Evolutionary conservation across 2,797 vertebrate species (phyloP), one percentile per base, ranked within the genome.

Genomic region (Tiaroga cobitis): DNA sequence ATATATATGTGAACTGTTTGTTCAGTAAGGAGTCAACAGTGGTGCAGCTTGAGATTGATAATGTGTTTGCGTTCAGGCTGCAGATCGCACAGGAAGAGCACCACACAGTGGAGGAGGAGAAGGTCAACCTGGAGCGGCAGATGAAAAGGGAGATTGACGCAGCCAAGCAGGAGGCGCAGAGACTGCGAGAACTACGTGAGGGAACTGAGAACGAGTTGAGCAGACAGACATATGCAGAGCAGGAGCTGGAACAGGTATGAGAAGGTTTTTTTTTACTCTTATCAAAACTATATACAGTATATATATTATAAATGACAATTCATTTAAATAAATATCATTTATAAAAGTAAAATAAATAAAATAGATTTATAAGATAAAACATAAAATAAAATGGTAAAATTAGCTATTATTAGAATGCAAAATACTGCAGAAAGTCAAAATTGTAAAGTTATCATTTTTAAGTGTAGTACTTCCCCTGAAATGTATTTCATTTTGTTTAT

Each of bases 41-140:
- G 46, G 15, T 49, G 46, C 15, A 49, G 46, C 46, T 49, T 16
- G 15, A 16, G 46, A 49, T 49, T 49, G 15, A 49, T 49, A 16
- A 49, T 88, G 54, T 81, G 19, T 74, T 70, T n/a, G 67, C 39
- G 16, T 29, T 83, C 88, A 99, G 98, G 90, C 95, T 99, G 92
- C 96, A 97, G 88, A 96, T 95, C 88, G 97, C 97, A 16, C 97
- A 98, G 90, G 97, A 99, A 91, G 96, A 99, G 91, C 98, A 99
- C 88, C 96, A 95, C 89, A 96, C 95, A 0, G 97, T 99, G 77
- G 96, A 97, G 90, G 96, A 96, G 90, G 97, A 98, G 94, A 98
- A 99, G 92, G 97, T 97, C 88, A 97, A 96, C 90, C 93, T 98
- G 83, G 97, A 99, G 92, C 95, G 97, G 90, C 95, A 97, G 94